These are phyloP conservation scores for Papilio helenus DNA, from an alignment of 1,140 invertebrate genomes.

Conservation along the genomic window DNA sequence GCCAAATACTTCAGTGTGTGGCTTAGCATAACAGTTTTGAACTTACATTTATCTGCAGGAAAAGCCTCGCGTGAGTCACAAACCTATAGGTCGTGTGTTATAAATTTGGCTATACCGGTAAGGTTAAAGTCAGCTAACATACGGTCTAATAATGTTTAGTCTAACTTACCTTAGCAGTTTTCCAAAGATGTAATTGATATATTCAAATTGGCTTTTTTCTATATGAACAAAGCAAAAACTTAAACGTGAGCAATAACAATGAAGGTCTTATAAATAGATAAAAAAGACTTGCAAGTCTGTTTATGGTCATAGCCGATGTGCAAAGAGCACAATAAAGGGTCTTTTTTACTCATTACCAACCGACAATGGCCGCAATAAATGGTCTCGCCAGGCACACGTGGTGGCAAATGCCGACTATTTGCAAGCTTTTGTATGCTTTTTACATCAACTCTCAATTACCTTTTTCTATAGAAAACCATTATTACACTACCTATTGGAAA, in stretches of 20 bases:
- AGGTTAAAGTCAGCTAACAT: too few species aligned
- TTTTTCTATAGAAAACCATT: constrained; percentile 11
- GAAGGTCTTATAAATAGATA: constrained; percentile 26
- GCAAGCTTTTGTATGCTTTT: constrained; percentile 26
- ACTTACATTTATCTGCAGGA: too few species aligned
- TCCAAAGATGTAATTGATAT: background rate
- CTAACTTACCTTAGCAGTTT: background rate
- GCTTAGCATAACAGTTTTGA: too few species aligned
- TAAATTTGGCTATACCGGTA: too few species aligned
- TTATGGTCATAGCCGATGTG: constrained; percentile 51
- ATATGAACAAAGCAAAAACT: background rate
- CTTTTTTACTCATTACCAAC: constrained; percentile 58
- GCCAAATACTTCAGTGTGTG: too few species aligned
- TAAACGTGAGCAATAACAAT: constrained; percentile 17
- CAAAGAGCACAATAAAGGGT: constrained; percentile 53
- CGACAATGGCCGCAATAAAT: constrained; percentile 57
- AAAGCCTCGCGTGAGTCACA: too few species aligned
- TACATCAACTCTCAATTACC: background rate
- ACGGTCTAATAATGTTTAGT: background rate
- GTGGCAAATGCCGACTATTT: constrained; percentile 18
- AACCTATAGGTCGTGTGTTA: too few species aligned
- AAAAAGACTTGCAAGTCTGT: constrained; percentile 42
- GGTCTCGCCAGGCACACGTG: constrained; percentile 47
- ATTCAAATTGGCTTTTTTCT: background rate
- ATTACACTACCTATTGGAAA: background rate